A percentile compares a stretch with the other conserved stretches of the same genome.
These are phyloP conservation scores for zebrafish (Danio rerio) DNA, from an alignment of 2,113 vertebrate genomes.

Conservation along the genomic window DNA sequence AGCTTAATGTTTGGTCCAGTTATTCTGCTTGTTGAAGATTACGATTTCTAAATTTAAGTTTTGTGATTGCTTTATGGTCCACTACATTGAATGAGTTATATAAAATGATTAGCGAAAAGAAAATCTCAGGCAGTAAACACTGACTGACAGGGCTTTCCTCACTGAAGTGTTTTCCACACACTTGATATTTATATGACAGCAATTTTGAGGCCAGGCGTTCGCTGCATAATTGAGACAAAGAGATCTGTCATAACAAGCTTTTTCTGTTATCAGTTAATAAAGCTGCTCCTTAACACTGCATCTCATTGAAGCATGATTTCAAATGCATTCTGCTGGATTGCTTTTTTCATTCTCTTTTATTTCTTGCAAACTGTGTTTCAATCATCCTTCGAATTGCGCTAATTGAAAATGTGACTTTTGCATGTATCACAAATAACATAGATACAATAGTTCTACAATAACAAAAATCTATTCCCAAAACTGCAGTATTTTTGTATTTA, in stretches of 20 bases:
- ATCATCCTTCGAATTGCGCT: too few relatives aligned
- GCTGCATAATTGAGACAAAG: neutral
- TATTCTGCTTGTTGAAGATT: neutral
- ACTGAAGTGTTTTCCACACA: neutral
- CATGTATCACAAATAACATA: too few relatives aligned
- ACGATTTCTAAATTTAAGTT: neutral
- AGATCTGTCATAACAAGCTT: constrained; percentile 3
- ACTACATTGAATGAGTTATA: neutral
- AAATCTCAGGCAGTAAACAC: too few relatives aligned
- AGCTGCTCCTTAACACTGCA: neutral
- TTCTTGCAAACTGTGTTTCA: too few relatives aligned
- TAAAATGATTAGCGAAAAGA: neutral
- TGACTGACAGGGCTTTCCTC: neutral
- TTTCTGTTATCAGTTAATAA: constrained; percentile 15
- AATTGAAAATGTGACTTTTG: too few relatives aligned
- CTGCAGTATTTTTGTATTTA: too few relatives aligned
- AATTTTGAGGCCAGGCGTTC: neutral
- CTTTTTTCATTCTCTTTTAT: neutral
- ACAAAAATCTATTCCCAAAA: too few relatives aligned
- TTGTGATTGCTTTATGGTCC: neutral
- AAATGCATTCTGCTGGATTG: neutral
- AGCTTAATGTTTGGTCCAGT: neutral
- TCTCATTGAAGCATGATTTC: neutral
- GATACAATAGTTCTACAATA: too few relatives aligned
- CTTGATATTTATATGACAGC: neutral